Evolutionary conservation across 1,140 invertebrate species (phyloP), one percentile per base, ranked within the genome.

Genomic region (Cardiocondyla obscurior): DNA sequence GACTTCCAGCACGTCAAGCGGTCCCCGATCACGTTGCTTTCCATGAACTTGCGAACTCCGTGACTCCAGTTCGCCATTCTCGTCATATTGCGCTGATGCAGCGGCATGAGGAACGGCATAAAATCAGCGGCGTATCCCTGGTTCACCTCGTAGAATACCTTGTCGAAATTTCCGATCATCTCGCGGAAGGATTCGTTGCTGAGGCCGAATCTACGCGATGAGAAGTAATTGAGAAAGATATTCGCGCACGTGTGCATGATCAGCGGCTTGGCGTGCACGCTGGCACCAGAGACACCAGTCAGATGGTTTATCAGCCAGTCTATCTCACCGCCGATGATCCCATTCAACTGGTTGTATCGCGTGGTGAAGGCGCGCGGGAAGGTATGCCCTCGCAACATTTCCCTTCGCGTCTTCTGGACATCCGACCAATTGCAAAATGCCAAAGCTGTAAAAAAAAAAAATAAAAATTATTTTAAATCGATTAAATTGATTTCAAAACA

Each of bases 71-170:
- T 91, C 0, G 95, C 94, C 55, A 98, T 94, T 83, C 96, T 96
- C 0, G 95, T 94, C 94, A 97, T 96, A 88, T 97, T 96, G 0
- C 94, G 92, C 10, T 93, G 93, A 90, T 97, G 97, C 51, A 97
- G 95, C 0, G 97, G 97, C 72, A 96, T 94, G 1, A 98, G 88
- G 95, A 97, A 97, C 0, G 98, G 98, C n/a, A 99, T 91, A 91
- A 98, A 98, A 90, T 99, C 98, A 0, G 97, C 95, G 0, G 97
- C 96, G 90, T 97, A 98, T 0, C 97, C 97, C 91, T 97, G 96
- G 90, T 98, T 98, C 58, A 98, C 97, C 90, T 98, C 97, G 95
- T 96, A 97, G 93, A 99, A 99, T 3, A 99, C 97, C 69, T 96
- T 95, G 88, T 98, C 97, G 89, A 98, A 98, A 85, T 96, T 96